Evolutionary conservation across 2,888 invertebrate genomes (phyloP), one percentile per base, ranked within the genome.

Genomic region (Belgica antarctica): DNA sequence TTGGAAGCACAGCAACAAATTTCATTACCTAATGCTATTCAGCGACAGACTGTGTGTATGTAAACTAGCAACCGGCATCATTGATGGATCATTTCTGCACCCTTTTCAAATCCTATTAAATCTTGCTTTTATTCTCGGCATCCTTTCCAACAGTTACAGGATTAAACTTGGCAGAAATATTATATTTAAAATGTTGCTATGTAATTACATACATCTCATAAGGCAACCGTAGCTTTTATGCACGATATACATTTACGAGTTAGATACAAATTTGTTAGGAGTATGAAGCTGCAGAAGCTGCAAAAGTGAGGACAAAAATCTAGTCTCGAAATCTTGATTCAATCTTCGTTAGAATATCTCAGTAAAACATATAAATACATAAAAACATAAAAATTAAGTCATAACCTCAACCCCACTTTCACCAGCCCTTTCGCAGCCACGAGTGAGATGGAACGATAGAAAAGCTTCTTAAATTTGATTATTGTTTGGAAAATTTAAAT

Each of bases 401-500:
- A 8, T 34, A 10, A 7, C 7, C 34, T 34, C 7, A 8, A 7
- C 7, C 10, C 7, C 34, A 34, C 34, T 34, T 34, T 10, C 7
- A 34, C 34, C 7, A 34, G 8, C 10, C 34, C 34, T 8, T 10
- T 8, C 34, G 12, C 7, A 8, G 12, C 7, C 10, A 24, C 24
- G 52, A 22, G 19, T 52, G 24, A 10, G 52, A 24, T 27, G 27
- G 27, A 61, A 61, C n/a, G n/a, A n/a, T 5, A 17, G 31, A 68
- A 68, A 68, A 68, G 68, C 68, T 68, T 27, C 68, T 68, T 68
- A 68, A 57, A 57, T 68, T 68, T 68, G 68, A 68, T 57, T 52
- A 68, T 68, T 68, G 68, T 68, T 68, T 68, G 68, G 57, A 68
- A 68, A 68, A 68, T 68, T 68, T 25, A 68, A 68, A 68, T 68